Evolutionary conservation across 2,113 vertebrate species (phyloP), one percentile per base, ranked within the genome.

Genomic region (Blennius ocellaris): DNA sequence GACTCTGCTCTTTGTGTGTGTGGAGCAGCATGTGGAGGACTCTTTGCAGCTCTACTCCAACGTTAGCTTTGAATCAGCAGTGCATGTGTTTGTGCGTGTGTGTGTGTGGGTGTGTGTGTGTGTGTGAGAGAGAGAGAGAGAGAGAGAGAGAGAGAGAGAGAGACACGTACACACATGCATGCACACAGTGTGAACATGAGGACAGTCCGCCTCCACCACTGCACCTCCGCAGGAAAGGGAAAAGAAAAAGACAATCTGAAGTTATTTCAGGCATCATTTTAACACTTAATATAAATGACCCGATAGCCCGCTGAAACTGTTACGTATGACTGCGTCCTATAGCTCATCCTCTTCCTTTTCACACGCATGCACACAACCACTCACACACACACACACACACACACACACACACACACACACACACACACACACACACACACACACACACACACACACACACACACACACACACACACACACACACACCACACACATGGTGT

Each of bases 241-340:
- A 30, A 30, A 30, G 58, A 55, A 54, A n/a, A 68, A 82, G 53
- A 58, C 30, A 63, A 72, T 48, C 65, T 69, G 12, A 68, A 60
- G 60, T 80, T 74, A 78, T 88, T 85, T 82, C 65, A 69, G 68
- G 76, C 53, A 72, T 72, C 45, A 36, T 65, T 67, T 63, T 9
- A 81, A 64, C 59, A 65, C 58, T 59, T 77, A 40, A 57, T 71
- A 58, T 55, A 59, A 72, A 69, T 38, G 49, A 69, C 66, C 68
- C 0, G 43, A 37, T 45, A 48, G 15, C 52, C 44, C 12, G 43
- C 43, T 72, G 63, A 58, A 71, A 14, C 57, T 56, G 51, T 55
- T 71, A 54, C 45, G 50, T 58, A 49, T 66, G 8, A 37, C 68
- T 52, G 64, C 69, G 40, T n/a, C 48, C 30, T 40, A 2, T 12